phyloP scores from a whole-genome alignment of 2,113 vertebrate species.

The Nycticebus coucang region DNA sequence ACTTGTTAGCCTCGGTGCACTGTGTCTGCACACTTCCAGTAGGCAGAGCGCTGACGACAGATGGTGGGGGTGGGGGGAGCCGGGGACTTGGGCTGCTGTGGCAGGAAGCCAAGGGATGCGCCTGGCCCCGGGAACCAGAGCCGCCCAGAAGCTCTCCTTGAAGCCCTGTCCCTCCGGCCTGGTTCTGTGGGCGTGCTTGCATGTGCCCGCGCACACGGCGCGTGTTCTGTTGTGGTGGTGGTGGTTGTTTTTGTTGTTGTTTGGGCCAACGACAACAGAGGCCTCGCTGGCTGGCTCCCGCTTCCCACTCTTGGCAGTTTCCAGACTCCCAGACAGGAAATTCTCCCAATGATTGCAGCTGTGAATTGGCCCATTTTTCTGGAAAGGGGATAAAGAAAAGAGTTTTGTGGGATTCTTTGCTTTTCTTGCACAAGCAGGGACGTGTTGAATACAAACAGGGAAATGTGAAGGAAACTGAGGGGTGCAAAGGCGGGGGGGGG shows the following conservation, averaged over 20 bases:
- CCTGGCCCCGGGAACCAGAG: slow-evolving; percentile 78
- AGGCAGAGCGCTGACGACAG: slow-evolving; percentile 85
- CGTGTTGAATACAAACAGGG: slow-evolving; percentile 43
- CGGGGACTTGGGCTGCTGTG: slow-evolving; percentile 79
- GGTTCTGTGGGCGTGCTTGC: slow-evolving; percentile 74
- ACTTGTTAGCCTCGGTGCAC: slow-evolving; percentile 76
- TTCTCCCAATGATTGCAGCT: slow-evolving; percentile 82
- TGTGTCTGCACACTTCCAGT: slow-evolving; percentile 80
- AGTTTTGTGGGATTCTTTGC: slow-evolving; percentile 79
- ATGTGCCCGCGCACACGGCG: slow-evolving; percentile 61
- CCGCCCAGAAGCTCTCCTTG: slow-evolving; percentile 74
- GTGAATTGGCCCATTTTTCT: slow-evolving; percentile 86
- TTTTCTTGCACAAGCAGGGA: slow-evolving; percentile 63
- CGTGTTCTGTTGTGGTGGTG: slow-evolving; percentile 60
- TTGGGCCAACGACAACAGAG: slow-evolving; percentile 80
- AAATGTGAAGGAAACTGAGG: neutral
- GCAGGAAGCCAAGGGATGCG: slow-evolving; percentile 83
- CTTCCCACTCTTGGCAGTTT: slow-evolving; percentile 83
- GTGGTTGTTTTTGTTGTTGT: slow-evolving; percentile 77
- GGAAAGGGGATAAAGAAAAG: slow-evolving; percentile 81
- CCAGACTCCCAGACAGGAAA: slow-evolving; percentile 85
- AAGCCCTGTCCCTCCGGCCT: slow-evolving; percentile 76
- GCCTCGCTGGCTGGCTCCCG: slow-evolving; percentile 80
- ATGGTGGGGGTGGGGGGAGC: slow-evolving; percentile 76
- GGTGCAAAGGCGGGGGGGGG: neutral